phyloP scores from a whole-genome alignment of 2,888 invertebrate genomes.

The Xestobium rufovillosum region DNA sequence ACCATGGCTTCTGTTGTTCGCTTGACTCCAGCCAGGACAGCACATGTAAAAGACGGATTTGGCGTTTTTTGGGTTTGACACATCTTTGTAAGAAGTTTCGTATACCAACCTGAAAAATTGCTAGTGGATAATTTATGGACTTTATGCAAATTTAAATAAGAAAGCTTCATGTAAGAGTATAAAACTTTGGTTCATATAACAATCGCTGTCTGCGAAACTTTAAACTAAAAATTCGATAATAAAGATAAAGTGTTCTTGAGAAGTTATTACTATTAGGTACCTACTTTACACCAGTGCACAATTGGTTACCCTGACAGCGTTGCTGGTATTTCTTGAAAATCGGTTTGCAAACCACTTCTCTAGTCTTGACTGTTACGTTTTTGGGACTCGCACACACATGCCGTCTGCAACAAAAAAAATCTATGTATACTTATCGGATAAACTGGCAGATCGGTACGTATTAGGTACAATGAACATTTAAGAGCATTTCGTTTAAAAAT shows the following conservation, averaged over 20 bases:
- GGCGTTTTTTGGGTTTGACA: slow-evolving; percentile 40
- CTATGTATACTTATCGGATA: no score
- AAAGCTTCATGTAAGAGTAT: no score
- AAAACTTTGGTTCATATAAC: no score
- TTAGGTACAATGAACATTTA: no score
- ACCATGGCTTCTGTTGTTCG: slow-evolving; percentile 48
- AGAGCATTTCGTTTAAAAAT: no score
- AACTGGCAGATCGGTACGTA: no score
- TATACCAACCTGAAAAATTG: slow-evolving; percentile 45
- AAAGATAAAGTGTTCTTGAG: no score
- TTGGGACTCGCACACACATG: slow-evolving; percentile 49
- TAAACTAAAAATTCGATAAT: no score
- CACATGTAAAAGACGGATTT: slow-evolving; percentile 48
- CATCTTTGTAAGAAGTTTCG: slow-evolving; percentile 48
- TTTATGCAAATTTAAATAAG: no score
- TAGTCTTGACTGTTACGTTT: slow-evolving; percentile 45
- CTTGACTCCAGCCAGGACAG: slow-evolving; percentile 56
- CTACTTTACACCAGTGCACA: slow-evolving; percentile 47
- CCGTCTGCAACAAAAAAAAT: slow-evolving; percentile 40
- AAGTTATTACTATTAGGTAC: no score
- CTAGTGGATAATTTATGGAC: no score
- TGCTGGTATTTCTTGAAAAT: slow-evolving; percentile 47
- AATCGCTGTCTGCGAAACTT: no score
- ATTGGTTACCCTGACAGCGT: slow-evolving; percentile 46
- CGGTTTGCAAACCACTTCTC: slow-evolving; percentile 48